Percentiles rank a stretch among this genome's conserved stretches.
Evolutionary conservation across 2,113 vertebrate genomes (phyloP).

Genomic region (Clinocottus analis): DNA sequence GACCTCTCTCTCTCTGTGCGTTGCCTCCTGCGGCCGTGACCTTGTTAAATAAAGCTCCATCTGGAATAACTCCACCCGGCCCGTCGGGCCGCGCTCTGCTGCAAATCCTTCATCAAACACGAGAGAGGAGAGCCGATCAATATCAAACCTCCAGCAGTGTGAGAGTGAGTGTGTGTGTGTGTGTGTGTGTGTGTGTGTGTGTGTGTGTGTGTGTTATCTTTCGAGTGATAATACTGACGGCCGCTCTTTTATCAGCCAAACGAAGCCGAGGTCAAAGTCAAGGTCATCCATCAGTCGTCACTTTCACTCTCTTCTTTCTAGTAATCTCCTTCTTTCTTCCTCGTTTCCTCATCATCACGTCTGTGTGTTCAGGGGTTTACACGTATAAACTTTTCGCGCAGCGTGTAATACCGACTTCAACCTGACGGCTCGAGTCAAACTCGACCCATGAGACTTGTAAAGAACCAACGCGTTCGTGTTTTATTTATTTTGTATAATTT

Average conservation of each 20-base stretch:
- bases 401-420: no score
- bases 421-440: background rate
- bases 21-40: slow-evolving; percentile 37
- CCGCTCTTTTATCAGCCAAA: slow-evolving; percentile 19
- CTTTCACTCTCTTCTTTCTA: background rate
- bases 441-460: no score
- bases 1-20: background rate
- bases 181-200: slow-evolving; percentile 21
- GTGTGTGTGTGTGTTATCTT: slow-evolving; percentile 3
- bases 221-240: background rate
- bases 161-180: slow-evolving; percentile 11
- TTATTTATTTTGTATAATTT: no score
- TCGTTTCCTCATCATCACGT: background rate
- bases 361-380: background rate
- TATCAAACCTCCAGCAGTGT: slow-evolving; percentile 45
- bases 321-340: background rate
- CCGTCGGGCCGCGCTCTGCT: slow-evolving; percentile 36
- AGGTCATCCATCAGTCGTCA: background rate
- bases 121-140: slow-evolving; percentile 47
- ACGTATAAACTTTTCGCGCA: no score
- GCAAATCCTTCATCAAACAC: slow-evolving; percentile 68
- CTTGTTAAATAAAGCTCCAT: slow-evolving; percentile 72
- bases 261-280: slow-evolving; percentile 25
- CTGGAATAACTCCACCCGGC: slow-evolving; percentile 64
- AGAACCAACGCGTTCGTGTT: no score